Evolutionary conservation across 37 sponge, comb jelly and placozoan species (phyloP).

Genomic region (Halichondria panicea): DNA sequence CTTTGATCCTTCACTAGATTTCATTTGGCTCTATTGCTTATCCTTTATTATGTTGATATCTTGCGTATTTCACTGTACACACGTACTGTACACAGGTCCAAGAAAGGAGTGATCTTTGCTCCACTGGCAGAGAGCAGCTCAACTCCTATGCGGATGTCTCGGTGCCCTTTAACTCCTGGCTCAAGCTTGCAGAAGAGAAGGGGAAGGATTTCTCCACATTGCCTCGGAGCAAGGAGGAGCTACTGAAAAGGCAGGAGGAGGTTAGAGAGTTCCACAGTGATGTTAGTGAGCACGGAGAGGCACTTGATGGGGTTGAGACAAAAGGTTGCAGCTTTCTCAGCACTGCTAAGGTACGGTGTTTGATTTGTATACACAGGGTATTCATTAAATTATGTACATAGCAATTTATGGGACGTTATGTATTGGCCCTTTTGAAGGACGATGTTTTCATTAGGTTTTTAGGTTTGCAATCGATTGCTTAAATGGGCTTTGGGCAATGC

Average conservation of each 20-base stretch:
- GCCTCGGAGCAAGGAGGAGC: slow-evolving; percentile 18
- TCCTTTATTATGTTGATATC: background rate
- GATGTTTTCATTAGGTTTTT: too few species aligned
- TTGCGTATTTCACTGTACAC: background rate
- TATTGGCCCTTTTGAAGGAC: too few species aligned
- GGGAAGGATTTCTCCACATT: background rate
- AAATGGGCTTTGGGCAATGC: too few species aligned
- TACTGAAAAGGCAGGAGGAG: slow-evolving; percentile 18
- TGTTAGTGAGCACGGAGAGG: slow-evolving; percentile 37
- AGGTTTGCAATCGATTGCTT: too few species aligned
- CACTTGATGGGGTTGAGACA: slow-evolving; percentile 33
- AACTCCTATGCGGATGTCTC: slow-evolving; percentile 13
- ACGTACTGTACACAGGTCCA: slow-evolving; percentile 12
- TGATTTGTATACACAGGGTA: background rate
- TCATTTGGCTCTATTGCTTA: too few species aligned
- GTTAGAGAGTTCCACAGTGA: slow-evolving; percentile 24
- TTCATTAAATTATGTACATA: too few species aligned
- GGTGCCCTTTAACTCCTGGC: slow-evolving; percentile 37
- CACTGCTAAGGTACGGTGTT: slow-evolving; percentile 39
- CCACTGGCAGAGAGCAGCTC: slow-evolving; percentile 19
- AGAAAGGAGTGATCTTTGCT: slow-evolving; percentile 19
- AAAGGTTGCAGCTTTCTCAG: slow-evolving; percentile 32
- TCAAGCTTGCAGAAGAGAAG: slow-evolving; percentile 33
- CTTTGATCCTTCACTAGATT: too few species aligned
- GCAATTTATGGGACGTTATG: too few species aligned